A percentile compares a stretch with the other conserved stretches of the same genome.
Conservation (phyloP, 2,888 invertebrate species). For the Villa cingulata region DNA sequence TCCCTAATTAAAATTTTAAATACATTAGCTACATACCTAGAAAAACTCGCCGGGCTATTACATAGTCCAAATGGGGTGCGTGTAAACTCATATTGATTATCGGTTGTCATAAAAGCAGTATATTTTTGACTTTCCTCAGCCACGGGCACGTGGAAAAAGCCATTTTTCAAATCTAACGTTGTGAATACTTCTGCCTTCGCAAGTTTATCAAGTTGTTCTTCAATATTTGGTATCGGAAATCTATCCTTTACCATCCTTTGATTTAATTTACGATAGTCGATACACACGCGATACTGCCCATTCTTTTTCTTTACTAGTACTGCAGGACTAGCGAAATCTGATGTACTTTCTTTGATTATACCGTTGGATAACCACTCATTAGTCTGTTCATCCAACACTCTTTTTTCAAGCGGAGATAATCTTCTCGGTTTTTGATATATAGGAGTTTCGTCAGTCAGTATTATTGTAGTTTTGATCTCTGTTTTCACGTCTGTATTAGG, state of each 20-base stretch:
- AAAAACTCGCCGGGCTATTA: conserved; percentile 18
- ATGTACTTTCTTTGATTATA: conserved; percentile 20
- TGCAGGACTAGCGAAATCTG: conserved; percentile 19
- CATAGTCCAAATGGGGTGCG: conserved; percentile 26
- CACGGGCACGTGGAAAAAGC: conserved; percentile 23
- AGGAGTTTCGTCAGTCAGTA: conserved; percentile 20
- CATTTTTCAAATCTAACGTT: too few species aligned
- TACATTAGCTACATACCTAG: conserved; percentile 15
- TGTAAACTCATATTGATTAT: conserved; percentile 16
- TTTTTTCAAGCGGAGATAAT: conserved; percentile 16
- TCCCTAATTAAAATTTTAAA: conserved; percentile 14
- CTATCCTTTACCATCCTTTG: conserved; percentile 20
- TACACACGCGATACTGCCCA: conserved; percentile 16
- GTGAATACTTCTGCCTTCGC: conserved; percentile 15
- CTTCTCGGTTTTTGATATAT: conserved; percentile 18
- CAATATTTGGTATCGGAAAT: conserved; percentile 26
- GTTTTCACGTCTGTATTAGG: conserved; percentile 22
- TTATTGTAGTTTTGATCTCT: conserved; percentile 15
- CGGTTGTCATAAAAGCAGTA: conserved; percentile 8
- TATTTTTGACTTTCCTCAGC: conserved; percentile 16
- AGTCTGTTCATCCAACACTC: conserved; percentile 19
- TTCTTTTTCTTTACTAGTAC: conserved; percentile 13
- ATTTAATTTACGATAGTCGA: conserved; percentile 29
- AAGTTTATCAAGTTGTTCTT: conserved; percentile 23
- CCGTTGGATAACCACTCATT: conserved; percentile 20